Evolutionary conservation across 1,140 invertebrate genomes (phyloP).

Genomic region (Acarapis woodi): DNA sequence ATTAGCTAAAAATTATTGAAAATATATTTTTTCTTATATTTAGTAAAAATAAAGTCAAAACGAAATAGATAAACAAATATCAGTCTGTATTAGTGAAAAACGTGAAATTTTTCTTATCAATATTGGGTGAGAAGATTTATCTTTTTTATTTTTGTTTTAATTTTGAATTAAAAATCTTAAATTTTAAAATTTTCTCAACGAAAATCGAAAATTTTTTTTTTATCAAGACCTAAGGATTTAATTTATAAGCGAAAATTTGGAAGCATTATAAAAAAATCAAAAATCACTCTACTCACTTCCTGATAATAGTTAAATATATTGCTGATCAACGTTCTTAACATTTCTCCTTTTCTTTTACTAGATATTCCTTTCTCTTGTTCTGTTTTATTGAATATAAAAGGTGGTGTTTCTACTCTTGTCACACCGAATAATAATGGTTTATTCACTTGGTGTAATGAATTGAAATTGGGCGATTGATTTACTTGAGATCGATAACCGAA

Average conservation of each 20-base stretch:
- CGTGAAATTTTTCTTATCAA: too few relatives aligned
- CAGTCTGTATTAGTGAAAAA: too few relatives aligned
- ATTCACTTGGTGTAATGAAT: conserved; percentile 20
- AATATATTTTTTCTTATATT: not conserved
- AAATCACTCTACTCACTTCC: conserved; percentile 7
- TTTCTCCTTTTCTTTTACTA: conserved; percentile 54
- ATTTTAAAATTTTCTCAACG: too few relatives aligned
- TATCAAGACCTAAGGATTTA: too few relatives aligned
- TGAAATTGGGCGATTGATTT: too few relatives aligned
- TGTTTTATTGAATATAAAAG: conserved; percentile 63
- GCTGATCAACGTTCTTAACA: conserved; percentile 62
- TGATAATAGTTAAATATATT: conserved; percentile 21
- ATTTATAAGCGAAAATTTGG: too few relatives aligned
- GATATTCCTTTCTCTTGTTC: conserved; percentile 83
- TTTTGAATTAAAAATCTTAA: too few relatives aligned
- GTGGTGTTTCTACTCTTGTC: conserved; percentile 62
- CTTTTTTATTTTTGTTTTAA: too few relatives aligned
- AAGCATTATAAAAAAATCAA: conserved; percentile 24
- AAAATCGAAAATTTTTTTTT: too few relatives aligned
- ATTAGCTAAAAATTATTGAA: not conserved
- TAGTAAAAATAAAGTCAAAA: not conserved
- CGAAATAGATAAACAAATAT: too few relatives aligned
- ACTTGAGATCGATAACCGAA: too few relatives aligned
- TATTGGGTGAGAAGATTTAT: too few relatives aligned
- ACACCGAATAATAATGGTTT: conserved; percentile 78